Evolutionary conservation across 2,797 vertebrate genomes (phyloP), one percentile per base, ranked within the genome.

Genomic region (Distichodus sexfasciatus): DNA sequence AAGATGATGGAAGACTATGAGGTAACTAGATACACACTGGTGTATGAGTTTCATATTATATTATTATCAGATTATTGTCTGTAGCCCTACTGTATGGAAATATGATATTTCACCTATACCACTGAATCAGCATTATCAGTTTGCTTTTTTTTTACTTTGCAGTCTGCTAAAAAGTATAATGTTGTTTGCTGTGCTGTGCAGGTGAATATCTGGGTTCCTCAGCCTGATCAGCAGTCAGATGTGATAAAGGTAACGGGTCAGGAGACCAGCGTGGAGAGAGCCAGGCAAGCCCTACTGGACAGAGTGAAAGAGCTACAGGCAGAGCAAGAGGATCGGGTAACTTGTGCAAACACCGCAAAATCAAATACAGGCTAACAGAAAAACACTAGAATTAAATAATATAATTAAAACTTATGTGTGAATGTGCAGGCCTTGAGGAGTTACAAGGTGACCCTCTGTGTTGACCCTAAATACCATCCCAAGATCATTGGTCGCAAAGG

Each of bases 1-100:
- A 93, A 92, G 82, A 91, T 94, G 91, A 93, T 93, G 90, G 90
- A 93, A 62, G 91, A 92, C 44, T 94, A 92, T 29, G 91, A 91
- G 90, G 92, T 93, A 41, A 41, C 36, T 44, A 46, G 15, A n/a
- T 31, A n/a, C n/a, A n/a, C n/a, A n/a, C n/a, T n/a, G n/a, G n/a
- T n/a, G n/a, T n/a, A n/a, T n/a, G n/a, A n/a, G n/a, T n/a, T n/a
- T n/a, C n/a, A n/a, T n/a, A n/a, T n/a, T n/a, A n/a, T n/a, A n/a
- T n/a, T n/a, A n/a, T n/a, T n/a, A n/a, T n/a, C n/a, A n/a, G n/a
- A n/a, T n/a, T n/a, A n/a, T n/a, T n/a, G n/a, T n/a, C n/a, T n/a
- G n/a, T n/a, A n/a, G n/a, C n/a, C n/a, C n/a, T n/a, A n/a, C n/a
- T n/a, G n/a, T n/a, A n/a, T n/a, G n/a, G n/a, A n/a, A n/a, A n/a